Percentiles rank a stretch among this genome's conserved stretches.
These are phyloP conservation scores for Sphinx pinastri DNA, from an alignment of 2,888 invertebrate genomes.

Conservation along the genomic window DNA sequence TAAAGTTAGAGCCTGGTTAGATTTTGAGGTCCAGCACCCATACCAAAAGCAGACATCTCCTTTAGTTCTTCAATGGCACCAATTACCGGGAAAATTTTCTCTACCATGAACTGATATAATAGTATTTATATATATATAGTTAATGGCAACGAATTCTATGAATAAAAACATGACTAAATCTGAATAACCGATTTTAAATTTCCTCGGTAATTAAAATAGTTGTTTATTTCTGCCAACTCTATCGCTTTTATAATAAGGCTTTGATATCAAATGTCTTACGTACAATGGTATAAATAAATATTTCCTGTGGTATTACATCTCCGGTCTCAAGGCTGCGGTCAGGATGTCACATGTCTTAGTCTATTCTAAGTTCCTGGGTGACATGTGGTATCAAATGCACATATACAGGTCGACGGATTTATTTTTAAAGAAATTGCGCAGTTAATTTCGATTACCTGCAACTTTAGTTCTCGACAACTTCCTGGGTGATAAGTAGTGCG, in stretches of 20 bases:
- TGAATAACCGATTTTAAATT: too few species aligned
- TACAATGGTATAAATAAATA: background rate
- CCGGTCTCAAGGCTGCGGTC: slow-evolving; percentile 16
- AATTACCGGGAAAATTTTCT: too few species aligned
- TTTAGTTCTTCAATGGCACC: background rate
- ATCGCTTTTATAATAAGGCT: background rate
- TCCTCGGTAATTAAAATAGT: too few species aligned
- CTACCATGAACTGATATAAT: too few species aligned
- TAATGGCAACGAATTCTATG: too few species aligned
- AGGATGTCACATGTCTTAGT: background rate
- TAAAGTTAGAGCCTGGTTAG: too few species aligned
- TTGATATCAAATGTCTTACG: background rate
- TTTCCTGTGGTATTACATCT: background rate
- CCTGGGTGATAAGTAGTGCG: too few species aligned
- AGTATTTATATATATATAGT: too few species aligned
- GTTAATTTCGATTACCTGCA: background rate
- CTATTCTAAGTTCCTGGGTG: background rate
- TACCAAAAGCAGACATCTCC: background rate
- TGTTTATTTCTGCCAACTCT: background rate
- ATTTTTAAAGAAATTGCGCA: background rate
- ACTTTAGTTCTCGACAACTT: too few species aligned
- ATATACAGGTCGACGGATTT: background rate
- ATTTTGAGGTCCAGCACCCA: too few species aligned
- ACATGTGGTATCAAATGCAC: background rate
- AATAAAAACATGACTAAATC: too few species aligned